Conservation (phyloP, 2,888 invertebrate species). For the Coecobrya sp. region DNA sequence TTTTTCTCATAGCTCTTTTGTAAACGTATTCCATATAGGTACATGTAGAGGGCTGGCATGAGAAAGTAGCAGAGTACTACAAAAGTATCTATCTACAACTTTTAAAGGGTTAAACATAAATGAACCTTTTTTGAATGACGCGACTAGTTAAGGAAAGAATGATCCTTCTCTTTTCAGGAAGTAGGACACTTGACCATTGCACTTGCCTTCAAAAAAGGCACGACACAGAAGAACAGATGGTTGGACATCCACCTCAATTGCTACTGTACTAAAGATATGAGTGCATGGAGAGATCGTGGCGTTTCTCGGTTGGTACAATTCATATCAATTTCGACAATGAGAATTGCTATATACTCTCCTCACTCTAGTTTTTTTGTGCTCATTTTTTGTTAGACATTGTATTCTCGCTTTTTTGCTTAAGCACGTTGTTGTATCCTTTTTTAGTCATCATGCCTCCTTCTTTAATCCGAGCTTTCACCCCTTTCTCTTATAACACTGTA, state of each 20-base stretch:
- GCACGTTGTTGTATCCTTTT: slow-evolving; percentile 48
- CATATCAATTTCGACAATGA: slow-evolving; percentile 41
- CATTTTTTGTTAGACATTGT: slow-evolving; percentile 30
- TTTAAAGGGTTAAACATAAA: slow-evolving; percentile 57
- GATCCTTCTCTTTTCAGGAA: slow-evolving; percentile 54
- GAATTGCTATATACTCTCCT: neutral
- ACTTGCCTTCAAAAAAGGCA: slow-evolving; percentile 55
- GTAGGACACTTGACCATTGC: slow-evolving; percentile 77
- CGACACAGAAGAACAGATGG: slow-evolving; percentile 72
- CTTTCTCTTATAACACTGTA: neutral
- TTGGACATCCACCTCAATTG: slow-evolving; percentile 38
- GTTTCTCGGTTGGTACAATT: slow-evolving; percentile 56
- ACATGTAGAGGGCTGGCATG: slow-evolving; percentile 20
- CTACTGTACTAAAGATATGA: neutral
- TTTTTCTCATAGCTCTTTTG: slow-evolving; percentile 51
- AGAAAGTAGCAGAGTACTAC: slow-evolving; percentile 38
- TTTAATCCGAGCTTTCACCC: neutral
- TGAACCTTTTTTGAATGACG: slow-evolving; percentile 60
- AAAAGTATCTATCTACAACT: neutral
- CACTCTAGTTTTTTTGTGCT: slow-evolving; percentile 26
- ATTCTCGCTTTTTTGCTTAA: slow-evolving; percentile 36
- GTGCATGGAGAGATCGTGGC: neutral
- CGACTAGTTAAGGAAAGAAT: slow-evolving; percentile 50
- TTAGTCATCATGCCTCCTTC: neutral
- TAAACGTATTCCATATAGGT: slow-evolving; percentile 10